Evolutionary conservation across 2,113 vertebrate genomes (phyloP), one percentile per base, ranked within the genome.

Genomic region (Coptodon bakossiorum): DNA sequence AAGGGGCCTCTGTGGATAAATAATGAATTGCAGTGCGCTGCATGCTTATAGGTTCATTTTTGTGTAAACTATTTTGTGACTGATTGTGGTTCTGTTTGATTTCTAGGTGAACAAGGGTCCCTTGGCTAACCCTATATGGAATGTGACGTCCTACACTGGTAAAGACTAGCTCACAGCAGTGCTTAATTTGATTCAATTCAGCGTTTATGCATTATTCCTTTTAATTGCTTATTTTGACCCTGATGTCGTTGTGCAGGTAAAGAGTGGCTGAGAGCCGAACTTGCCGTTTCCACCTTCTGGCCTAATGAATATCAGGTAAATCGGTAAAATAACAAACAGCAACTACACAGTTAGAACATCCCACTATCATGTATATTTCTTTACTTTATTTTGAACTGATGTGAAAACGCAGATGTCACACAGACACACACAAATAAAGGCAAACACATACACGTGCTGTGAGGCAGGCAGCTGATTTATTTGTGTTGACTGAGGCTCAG

Each of bases 211-310:
- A 36, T 85, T 61, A 36, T 34, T 63, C 1, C 9, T 63, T 63
- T 63, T 10, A 7, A 83, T 66, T 2, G 1, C n/a, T 27, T 19
- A 16, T 53, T 43, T 73, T 92, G 40, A 87, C 78, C 71, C 3
- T 88, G 3, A 34, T 48, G 6, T 88, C 27, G 11, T 85, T 13
- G 13, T 73, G 3, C 84, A 96, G 98, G 98, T 78, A 97, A 97
- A 94, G 97, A 97, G 16, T 99, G 98, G 98, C 96, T 98, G 90
- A 96, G 82, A 82, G 99, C 98, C 0, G 99, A 99, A 92, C 95
- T 99, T 57, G 98, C 99, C 3, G 98, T 99, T 93, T 99, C 98
- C 96, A 99, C 99, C 86, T 99, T 99, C 92, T 99, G 98, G 99
- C 99, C 99, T 31, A 99, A 99, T 6, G 98, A 99, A 84, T 99